Percentiles rank a stretch among this genome's conserved stretches.
Evolutionary conservation across 2,113 vertebrate genomes (phyloP).

Genomic region (Phrynosoma blainvillii): DNA sequence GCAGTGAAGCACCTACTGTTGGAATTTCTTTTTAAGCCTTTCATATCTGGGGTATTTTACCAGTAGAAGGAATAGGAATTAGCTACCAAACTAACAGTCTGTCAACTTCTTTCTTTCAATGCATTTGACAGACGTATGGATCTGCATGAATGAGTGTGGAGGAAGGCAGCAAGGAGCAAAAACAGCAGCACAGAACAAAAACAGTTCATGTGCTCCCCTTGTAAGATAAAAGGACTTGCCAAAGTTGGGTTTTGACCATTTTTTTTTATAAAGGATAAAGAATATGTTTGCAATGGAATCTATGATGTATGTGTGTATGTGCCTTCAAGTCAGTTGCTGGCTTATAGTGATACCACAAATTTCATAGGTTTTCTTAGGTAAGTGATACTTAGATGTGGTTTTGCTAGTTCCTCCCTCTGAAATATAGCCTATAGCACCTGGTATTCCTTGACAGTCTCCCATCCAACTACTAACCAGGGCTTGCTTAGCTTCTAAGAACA

Average conservation of each 20-base stretch:
- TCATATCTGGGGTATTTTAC: background rate
- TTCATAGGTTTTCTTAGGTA: too few species aligned
- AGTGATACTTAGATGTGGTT: too few species aligned
- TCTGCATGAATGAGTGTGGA: background rate
- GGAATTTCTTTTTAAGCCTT: background rate
- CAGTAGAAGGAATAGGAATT: too few species aligned
- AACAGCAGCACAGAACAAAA: too few species aligned
- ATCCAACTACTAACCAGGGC: too few species aligned
- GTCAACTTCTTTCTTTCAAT: background rate
- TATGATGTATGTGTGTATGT: too few species aligned
- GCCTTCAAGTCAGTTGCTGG: too few species aligned
- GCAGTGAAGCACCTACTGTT: background rate
- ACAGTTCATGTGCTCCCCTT: background rate
- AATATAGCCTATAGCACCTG: too few species aligned
- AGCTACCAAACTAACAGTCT: background rate
- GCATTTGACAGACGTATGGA: background rate
- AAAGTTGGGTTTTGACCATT: background rate
- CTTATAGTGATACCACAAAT: too few species aligned
- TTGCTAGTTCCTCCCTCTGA: too few species aligned
- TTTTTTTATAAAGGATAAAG: background rate
- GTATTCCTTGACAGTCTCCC: too few species aligned
- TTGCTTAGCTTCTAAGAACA: too few species aligned
- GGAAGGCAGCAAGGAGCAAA: background rate
- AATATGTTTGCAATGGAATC: background rate
- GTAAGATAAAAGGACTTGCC: background rate